phyloP scores from a whole-genome alignment of 2,888 invertebrate genomes.

The Scrobipalpa atriplicella region DNA sequence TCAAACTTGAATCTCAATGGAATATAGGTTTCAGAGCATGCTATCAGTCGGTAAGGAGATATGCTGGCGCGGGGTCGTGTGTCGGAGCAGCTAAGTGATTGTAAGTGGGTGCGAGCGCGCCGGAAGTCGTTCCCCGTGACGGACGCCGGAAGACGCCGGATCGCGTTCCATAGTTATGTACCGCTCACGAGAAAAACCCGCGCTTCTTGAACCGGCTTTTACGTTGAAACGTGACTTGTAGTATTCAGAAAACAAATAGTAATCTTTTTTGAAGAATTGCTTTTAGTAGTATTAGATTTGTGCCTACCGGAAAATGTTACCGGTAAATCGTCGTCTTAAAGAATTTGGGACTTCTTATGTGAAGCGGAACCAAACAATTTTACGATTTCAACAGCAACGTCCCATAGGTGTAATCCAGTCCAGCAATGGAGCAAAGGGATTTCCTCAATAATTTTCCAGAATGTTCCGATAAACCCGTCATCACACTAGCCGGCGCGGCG shows the following conservation, averaged over 20 bases:
- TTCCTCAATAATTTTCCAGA: conserved; percentile 17
- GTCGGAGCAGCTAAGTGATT: conserved; percentile 72
- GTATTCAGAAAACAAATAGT: conserved; percentile 22
- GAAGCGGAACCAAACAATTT: background rate
- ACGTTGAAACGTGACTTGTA: background rate
- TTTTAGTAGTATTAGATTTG: background rate
- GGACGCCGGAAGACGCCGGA: conserved; percentile 78
- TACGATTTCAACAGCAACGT: background rate
- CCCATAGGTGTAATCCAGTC: background rate
- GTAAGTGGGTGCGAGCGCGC: conserved; percentile 75
- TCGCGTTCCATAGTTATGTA: conserved; percentile 74
- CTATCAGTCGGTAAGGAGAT: conserved; percentile 23
- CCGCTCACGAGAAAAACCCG: background rate
- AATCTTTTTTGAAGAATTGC: background rate
- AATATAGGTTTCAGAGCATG: background rate
- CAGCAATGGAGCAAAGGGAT: background rate
- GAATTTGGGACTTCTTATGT: background rate
- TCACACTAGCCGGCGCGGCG: conserved; percentile 8
- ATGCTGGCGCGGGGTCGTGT: conserved; percentile 37
- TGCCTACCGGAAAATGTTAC: background rate
- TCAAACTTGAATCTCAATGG: background rate
- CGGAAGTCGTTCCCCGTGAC: conserved; percentile 80
- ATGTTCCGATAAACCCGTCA: conserved; percentile 19
- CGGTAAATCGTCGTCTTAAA: background rate
- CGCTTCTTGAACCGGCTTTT: background rate